Conservation (phyloP, 2,888 invertebrate genomes). For the Parnassius apollo region DNA sequence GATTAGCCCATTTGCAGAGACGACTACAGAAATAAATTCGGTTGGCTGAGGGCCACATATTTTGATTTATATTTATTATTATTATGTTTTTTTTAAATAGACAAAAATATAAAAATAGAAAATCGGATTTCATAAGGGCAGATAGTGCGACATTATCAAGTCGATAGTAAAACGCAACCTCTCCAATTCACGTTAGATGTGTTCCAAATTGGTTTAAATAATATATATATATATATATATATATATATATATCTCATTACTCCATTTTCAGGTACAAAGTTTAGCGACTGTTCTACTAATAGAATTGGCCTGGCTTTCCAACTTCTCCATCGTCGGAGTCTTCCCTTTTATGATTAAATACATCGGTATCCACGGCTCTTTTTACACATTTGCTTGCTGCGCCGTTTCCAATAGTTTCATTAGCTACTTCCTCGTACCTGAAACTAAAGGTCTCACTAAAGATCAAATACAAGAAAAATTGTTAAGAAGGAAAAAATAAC, state of each 20-base stretch:
- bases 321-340: conserved; percentile 63
- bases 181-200: too few relatives aligned
- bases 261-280: conserved; percentile 53
- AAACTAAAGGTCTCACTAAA: conserved; percentile 72
- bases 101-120: too few relatives aligned
- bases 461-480: conserved; percentile 57
- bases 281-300: conserved; percentile 64
- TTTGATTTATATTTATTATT: too few relatives aligned
- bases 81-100: too few relatives aligned
- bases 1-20: too few relatives aligned
- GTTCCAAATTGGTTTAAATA: too few relatives aligned
- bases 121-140: too few relatives aligned
- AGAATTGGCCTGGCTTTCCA: conserved; percentile 67
- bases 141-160: too few relatives aligned
- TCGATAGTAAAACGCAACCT: too few relatives aligned
- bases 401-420: conserved; percentile 48
- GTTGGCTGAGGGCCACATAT: too few relatives aligned
- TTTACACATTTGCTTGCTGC: conserved; percentile 59
- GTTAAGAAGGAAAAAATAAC: conserved; percentile 31
- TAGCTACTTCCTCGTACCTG: conserved; percentile 60
- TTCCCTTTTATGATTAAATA: conserved; percentile 55
- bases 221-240: too few relatives aligned
- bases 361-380: conserved; percentile 59
- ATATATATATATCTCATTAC: background rate
- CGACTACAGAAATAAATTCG: too few relatives aligned